Evolutionary conservation across 2,888 invertebrate genomes (phyloP), one percentile per base, ranked within the genome.

Genomic region (Drosophila algonquin): DNA sequence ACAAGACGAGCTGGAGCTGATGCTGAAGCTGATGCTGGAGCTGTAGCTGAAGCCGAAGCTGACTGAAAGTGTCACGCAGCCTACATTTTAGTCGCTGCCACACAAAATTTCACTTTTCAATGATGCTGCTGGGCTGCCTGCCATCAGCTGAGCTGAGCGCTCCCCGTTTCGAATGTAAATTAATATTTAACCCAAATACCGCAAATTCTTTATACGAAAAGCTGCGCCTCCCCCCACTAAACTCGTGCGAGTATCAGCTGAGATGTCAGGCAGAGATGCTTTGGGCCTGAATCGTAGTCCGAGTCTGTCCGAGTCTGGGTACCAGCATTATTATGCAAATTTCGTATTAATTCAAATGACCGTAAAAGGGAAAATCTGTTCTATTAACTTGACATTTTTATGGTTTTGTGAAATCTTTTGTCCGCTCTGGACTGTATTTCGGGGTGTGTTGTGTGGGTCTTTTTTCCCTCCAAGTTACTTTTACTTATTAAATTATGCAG

Each of bases 181-280:
- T 88, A 84, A 77, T 81, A 80, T 90, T 84, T 90, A 88, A 90
- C 90, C 90, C 75, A 90, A 91, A 90, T 90, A 84, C 89, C 90
- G 79, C 68, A 80, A 88, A 89, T 90, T 83, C 79, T 90, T 89
- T 80, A 63, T 78, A 76, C 73, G 77, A 80, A 73, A 76, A 74
- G 55, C 58, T 75, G 70, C 60, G 64, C 61, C 63, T 53, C 63
- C 68, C 71, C 2, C 18, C 70, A 55, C n/a, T 70, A 30, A 2
- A 30, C 55, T 24, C 27, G 27, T 12, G 30, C 76, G 56, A 71
- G 68, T 70, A 65, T 67, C 76, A 57, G 78, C 57, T 65, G 54
- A 12, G 35, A 35, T 12, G 35, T 4, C 12, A 0, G 35, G 12
- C 65, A 21, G 21, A n/a, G n/a, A n/a, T 21, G 32, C 24, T 62